Conservation (phyloP, 2,888 invertebrate species). For the Eilema depressum region DNA sequence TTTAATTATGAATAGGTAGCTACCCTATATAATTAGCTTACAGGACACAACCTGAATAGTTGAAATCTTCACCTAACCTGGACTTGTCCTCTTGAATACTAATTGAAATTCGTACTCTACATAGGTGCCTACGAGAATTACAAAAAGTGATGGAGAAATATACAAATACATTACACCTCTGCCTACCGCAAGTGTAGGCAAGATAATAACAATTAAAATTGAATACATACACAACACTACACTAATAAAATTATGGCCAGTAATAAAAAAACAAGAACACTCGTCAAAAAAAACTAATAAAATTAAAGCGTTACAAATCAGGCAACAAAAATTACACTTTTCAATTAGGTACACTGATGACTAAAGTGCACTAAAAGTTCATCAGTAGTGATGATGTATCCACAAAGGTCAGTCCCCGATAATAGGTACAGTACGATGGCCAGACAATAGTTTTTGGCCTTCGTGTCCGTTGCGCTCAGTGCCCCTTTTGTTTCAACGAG, state of each 20-base stretch:
- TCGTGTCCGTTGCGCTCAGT: constrained; percentile 78
- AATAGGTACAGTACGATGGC: constrained; percentile 56
- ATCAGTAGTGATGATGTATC: constrained; percentile 47
- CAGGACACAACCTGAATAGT: too few species aligned
- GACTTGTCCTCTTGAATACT: too few species aligned
- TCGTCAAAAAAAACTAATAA: constrained; percentile 10
- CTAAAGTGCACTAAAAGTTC: constrained; percentile 48
- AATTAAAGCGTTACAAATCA: constrained; percentile 12
- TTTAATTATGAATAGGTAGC: not conserved
- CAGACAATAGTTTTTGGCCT: constrained; percentile 78
- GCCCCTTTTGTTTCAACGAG: constrained; percentile 79
- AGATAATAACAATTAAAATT: not conserved
- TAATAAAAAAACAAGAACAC: not conserved
- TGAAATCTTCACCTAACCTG: too few species aligned
- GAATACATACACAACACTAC: not conserved
- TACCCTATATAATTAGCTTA: not conserved
- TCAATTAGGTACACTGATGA: constrained; percentile 23
- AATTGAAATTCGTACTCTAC: too few species aligned
- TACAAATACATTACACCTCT: too few species aligned
- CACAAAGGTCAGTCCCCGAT: constrained; percentile 79
- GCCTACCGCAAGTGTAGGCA: not conserved
- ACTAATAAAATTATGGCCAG: not conserved
- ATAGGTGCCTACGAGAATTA: not conserved
- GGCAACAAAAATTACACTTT: constrained; percentile 12
- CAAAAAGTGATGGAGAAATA: not conserved